Percentiles rank a stretch among this genome's conserved stretches.
These are phyloP conservation scores for Lissocephala sabroskyi DNA, from an alignment of 2,888 invertebrate genomes.

Conservation along the genomic window DNA sequence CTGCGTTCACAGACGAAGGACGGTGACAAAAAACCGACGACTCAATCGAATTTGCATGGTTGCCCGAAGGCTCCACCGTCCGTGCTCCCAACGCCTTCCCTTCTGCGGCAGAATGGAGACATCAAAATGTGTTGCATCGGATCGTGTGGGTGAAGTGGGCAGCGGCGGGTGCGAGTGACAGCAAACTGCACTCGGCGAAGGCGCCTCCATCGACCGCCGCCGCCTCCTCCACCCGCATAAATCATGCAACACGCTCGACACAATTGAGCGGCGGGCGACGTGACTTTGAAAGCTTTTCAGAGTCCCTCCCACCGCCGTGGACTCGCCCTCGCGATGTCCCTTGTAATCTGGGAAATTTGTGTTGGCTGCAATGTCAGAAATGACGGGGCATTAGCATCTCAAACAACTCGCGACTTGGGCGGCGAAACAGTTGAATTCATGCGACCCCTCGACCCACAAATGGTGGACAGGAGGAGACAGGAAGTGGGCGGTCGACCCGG, in stretches of 20 bases:
- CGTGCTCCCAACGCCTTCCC: too few relatives aligned
- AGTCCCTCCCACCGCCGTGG: too few relatives aligned
- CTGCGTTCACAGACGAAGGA: neutral
- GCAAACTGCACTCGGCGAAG: too few relatives aligned
- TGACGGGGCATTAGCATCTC: conserved; percentile 9
- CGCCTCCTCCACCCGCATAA: neutral
- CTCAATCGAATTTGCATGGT: conserved; percentile 16
- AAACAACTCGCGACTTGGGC: neutral
- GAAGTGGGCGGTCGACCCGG: neutral
- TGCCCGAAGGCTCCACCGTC: too few relatives aligned
- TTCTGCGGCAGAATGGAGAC: too few relatives aligned
- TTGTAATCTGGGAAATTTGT: neutral
- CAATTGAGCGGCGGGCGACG: conserved; percentile 2
- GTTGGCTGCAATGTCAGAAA: conserved; percentile 1
- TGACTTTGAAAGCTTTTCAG: neutral
- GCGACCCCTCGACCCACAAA: neutral
- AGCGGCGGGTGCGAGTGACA: too few relatives aligned
- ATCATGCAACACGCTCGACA: conserved; percentile 7
- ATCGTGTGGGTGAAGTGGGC: too few relatives aligned
- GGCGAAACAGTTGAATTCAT: conserved; percentile 3
- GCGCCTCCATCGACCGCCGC: too few relatives aligned
- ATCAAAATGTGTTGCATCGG: too few relatives aligned
- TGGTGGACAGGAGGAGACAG: neutral
- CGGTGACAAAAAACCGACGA: neutral
- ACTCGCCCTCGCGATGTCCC: neutral